phyloP scores from a whole-genome alignment of 2,797 vertebrate genomes.

The Diceros bicornis region DNA sequence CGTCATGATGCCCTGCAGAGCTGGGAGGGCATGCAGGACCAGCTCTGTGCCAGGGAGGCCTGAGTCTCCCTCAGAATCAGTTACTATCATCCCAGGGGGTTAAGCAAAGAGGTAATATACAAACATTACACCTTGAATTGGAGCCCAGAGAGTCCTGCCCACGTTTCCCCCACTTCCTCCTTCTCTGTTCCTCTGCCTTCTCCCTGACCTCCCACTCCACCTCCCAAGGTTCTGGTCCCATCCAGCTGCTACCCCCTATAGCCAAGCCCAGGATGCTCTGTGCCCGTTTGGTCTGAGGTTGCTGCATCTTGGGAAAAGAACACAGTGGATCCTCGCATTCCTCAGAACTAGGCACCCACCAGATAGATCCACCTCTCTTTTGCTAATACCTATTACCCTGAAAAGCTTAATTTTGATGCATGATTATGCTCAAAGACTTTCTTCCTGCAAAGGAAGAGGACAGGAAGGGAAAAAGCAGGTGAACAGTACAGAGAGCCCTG shows the following conservation, averaged over 20 bases:
- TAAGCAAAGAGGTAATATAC: not conserved
- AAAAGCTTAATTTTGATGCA: not conserved
- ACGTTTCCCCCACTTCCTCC: not conserved
- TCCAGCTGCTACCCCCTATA: not conserved
- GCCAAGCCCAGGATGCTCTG: not conserved
- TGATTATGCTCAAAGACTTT: not conserved
- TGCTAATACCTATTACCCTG: not conserved
- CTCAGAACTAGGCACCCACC: not conserved
- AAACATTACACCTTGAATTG: not conserved
- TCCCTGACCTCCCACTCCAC: not conserved
- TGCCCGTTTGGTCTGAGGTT: not conserved
- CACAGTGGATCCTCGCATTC: not conserved
- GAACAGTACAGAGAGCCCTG: not conserved
- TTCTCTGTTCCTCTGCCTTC: not conserved
- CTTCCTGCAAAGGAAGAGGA: not conserved
- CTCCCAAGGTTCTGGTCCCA: not conserved
- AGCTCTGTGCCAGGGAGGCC: not conserved
- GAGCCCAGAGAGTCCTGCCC: not conserved
- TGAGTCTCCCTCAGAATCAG: not conserved
- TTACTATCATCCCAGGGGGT: not conserved
- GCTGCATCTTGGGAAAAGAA: slow-evolving; percentile 14
- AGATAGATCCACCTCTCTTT: not conserved
- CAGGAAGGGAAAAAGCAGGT: not conserved
- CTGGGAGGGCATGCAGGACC: not conserved
- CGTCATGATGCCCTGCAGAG: not conserved